phyloP scores from a whole-genome alignment of 1,140 invertebrate species.

The Tetraneura akinire region DNA sequence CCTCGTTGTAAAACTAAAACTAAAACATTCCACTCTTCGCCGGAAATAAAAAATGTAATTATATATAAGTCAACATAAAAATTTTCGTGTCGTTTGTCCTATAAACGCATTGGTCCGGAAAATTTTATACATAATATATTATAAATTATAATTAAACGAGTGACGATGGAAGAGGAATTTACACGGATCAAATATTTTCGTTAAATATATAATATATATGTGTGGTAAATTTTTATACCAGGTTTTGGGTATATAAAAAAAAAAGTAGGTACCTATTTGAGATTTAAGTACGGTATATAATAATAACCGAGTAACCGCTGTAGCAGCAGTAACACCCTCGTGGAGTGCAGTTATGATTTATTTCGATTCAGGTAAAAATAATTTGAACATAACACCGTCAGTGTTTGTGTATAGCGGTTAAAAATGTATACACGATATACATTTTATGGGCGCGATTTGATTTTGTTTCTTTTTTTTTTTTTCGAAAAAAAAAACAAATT shows the following conservation, averaged over 20 bases:
- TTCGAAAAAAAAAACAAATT: not conserved
- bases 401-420: not conserved
- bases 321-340: not conserved
- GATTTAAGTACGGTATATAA: slow-evolving; percentile 1
- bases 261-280: not conserved
- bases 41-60: no score
- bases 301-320: slow-evolving; percentile 5
- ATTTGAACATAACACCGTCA: not conserved
- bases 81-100: no score
- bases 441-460: not conserved
- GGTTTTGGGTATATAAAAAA: not conserved
- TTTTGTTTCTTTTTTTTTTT: no score
- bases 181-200: not conserved
- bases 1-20: no score
- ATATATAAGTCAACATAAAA: no score
- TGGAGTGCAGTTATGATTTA: slow-evolving; percentile 29
- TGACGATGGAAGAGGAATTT: no score
- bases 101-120: no score
- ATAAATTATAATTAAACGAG: no score
- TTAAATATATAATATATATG: no score
- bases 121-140: no score
- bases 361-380: slow-evolving; percentile 22
- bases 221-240: not conserved
- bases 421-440: not conserved
- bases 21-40: no score